Evolutionary conservation across 1,140 invertebrate genomes (phyloP), one percentile per base, ranked within the genome.

Genomic region (Hylaeus volcanicus): DNA sequence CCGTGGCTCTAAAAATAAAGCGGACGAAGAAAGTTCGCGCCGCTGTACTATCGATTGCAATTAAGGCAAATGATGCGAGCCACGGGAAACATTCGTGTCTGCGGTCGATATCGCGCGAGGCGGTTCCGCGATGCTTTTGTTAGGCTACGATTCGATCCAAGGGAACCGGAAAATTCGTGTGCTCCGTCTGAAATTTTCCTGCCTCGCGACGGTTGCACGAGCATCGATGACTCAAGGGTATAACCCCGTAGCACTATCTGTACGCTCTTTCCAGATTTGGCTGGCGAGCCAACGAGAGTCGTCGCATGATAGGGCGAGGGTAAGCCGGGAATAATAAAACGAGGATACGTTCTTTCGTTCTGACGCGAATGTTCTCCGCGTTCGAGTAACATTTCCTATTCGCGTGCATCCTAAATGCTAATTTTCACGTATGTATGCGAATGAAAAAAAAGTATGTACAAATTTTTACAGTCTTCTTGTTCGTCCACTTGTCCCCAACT

Each of bases 281-380:
- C 72, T 61, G 64, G 73, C 64, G 12, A 15, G 45, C 63, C 56
- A 53, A 39, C 64, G 37, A 60, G 64, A 43, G 66, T 74, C 53
- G 51, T 81, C 66, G 84, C 83, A 82, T 68, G 83, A 86, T 85
- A 84, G 83, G 66, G 61, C 83, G 74, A 80, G 65, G 71, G 82
- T 85, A 83, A 82, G 63, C 48, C 4, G 15, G 8, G 26, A 9
- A 45, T 66, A 66, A 78, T 82, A 74, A 78, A 82, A 86, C 58
- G 63, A 68, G 41, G 6, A 48, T 39, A 48, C 39, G 43, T 75
- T 60, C 15, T 61, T 61, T 41, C 9, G 5, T 39, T 53, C 0
- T 53, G 37, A 74, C 45, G 71, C 39, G 37, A 60, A 56, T 15
- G 9, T 70, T 41, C 1, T 26, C 11, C 14, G 15, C 3, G 1